phyloP scores from a whole-genome alignment of 2,113 vertebrate species.

The Chaetodon trifascialis region DNA sequence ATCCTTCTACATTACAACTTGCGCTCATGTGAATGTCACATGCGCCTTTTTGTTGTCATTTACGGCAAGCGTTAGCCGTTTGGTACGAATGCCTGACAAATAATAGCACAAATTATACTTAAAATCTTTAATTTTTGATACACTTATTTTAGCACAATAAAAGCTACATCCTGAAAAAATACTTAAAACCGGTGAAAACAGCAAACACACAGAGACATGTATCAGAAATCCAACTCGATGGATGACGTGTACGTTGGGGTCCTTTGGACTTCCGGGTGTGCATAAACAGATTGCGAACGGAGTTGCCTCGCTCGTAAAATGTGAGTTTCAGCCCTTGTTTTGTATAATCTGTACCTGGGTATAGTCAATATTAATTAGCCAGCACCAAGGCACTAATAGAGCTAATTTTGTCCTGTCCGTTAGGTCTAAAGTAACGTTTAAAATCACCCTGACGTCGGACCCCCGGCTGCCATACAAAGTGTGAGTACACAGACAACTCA shows the following conservation, averaged over 20 bases:
- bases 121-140: background rate
- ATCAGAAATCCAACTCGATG: background rate
- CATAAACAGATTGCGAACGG: slow-evolving; percentile 57
- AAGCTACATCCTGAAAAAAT: rapidly evolving
- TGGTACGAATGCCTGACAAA: slow-evolving; percentile 52
- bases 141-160: rapidly evolving
- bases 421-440: slow-evolving; percentile 89
- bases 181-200: rapidly evolving
- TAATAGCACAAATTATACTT: background rate
- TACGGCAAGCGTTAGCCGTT: slow-evolving; percentile 53
- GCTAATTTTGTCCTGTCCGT: background rate
- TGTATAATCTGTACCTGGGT: rapidly evolving
- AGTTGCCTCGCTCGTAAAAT: slow-evolving; percentile 63
- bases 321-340: slow-evolving; percentile 64
- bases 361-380: rapidly evolving
- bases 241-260: slow-evolving; percentile 84
- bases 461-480: slow-evolving; percentile 88
- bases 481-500: slow-evolving; percentile 81
- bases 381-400: background rate
- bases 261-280: slow-evolving; percentile 81
- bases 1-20: background rate
- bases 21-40: background rate
- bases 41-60: slow-evolving; percentile 11
- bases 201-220: background rate
- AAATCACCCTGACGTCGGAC: slow-evolving; percentile 88